Base-by-base conservation (phyloP, 2,113 vertebrate species). In the Rutilus rutilus region DNA sequence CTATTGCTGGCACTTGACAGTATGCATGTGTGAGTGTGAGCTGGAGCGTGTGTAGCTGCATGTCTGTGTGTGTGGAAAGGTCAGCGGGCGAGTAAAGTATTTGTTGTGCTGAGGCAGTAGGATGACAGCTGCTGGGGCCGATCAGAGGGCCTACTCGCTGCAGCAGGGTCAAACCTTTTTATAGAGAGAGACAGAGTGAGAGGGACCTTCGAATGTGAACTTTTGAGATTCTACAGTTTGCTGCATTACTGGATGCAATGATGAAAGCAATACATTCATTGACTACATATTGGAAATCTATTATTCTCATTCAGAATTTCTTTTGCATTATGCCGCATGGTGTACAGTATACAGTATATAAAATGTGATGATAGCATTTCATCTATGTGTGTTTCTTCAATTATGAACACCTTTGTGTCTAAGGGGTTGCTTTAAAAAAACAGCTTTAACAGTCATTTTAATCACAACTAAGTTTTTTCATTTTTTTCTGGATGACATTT, bases 71-170 rank as follows among this genome's bases (percentile, higher is more conserved):
- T 60, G 89, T 84, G 89, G 78, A 94, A 95, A 95, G 94, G 94
- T 96, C 94, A 95, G 92, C 91, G 91, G 90, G 92, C 92, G 80
- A 69, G 93, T 92, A 90, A 93, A 93, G 91, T 93, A 94, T 96
- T 95, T 95, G 94, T 95, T 96, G 92, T 95, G 94, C 94, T 96
- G 94, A 96, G 93, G 92, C 93, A 93, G 94, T 88, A 89, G 90
- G 94, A 93, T 90, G 90, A 93, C 95, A 96, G 94, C 94, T 96
- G 95, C 94, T 93, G 73, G 21, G 83, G 91, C 88, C 91, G 90
- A 94, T 95, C 94, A 95, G 93, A 92, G 78, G 89, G 73, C 19
- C 90, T 90, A 91, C 90, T 89, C 90, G 91, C 94, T 91, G 90
- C 88, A 86, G 91, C 83, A 89, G 92, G 94, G 93, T 93, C 93